Evolutionary conservation across 1,140 invertebrate species (phyloP), one percentile per base, ranked within the genome.

Genomic region (Araneus ventricosus): DNA sequence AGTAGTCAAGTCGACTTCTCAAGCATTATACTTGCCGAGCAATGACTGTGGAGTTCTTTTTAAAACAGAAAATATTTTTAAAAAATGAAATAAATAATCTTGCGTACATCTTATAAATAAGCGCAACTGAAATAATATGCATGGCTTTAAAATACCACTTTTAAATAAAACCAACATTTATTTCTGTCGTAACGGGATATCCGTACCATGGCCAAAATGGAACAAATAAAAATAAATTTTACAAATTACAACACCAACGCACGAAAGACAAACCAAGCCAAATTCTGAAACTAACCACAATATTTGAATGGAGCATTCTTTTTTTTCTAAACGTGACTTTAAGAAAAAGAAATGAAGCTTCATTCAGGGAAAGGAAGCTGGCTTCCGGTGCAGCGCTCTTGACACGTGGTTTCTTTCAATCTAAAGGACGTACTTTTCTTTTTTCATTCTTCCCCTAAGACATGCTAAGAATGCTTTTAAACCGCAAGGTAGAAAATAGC

Each of bases 401-500:
- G 67, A 75, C 67, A 75, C 67, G 67, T 75, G 67, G 67, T 75
- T 75, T 75, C 67, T 30, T 37, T 75, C 67, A 75, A 14, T 30
- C 67, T 22, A 75, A 34, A 75, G 67, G 30, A 75, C 67, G 27
- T 75, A 6, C 30, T 17, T n/a, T 34, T 75, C 67, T 75, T 75
- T 75, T 30, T 75, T 75, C n/a, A 52, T 75, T 75, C 30, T 20
- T 75, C 30, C 30, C 30, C 30, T 34, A 37, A 22, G 30, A 34
- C 67, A 34, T 22, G 67, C 30, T 75, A 37, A 75, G 67, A 75
- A 75, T 75, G 67, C 67, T 75, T 34, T 34, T 17, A 30, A 34
- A 75, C 67, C 67, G 67, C 67, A 75, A 75, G 67, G 67, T 75
- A 75, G 67, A 75, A 75, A 75, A 75, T 75, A 75, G 34, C 67